These are phyloP conservation scores for Chromobotia macracanthus DNA, from an alignment of 2,797 vertebrate species.

Conservation along the genomic window DNA sequence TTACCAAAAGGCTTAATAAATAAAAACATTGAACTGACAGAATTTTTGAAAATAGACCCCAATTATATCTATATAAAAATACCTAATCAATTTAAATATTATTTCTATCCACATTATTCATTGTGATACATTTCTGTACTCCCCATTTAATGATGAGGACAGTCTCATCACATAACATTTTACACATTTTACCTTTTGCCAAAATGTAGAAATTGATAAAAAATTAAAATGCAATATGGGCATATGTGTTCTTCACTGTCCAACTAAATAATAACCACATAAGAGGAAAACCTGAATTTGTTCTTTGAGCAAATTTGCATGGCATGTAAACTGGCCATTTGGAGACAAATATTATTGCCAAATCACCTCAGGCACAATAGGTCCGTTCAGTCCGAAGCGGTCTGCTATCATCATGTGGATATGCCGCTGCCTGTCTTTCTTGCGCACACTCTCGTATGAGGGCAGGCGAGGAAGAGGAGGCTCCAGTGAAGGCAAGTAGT, in stretches of 20 bases:
- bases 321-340: not conserved
- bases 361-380: slow-evolving; percentile 73
- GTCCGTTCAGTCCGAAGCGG: slow-evolving; percentile 79
- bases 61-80: no score
- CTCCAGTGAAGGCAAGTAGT: slow-evolving; percentile 75
- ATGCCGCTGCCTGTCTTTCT: slow-evolving; percentile 84
- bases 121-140: not conserved
- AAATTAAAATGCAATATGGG: no score
- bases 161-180: not conserved
- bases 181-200: not conserved
- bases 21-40: no score
- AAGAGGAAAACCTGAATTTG: no score
- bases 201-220: no score
- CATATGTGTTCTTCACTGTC: no score
- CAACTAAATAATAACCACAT: no score
- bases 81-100: no score
- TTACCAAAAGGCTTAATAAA: no score
- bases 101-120: no score
- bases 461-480: slow-evolving; percentile 76
- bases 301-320: not conserved
- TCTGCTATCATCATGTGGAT: slow-evolving; percentile 85
- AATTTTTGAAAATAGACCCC: no score
- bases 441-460: slow-evolving; percentile 82
- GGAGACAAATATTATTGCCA: not conserved
- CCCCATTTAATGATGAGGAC: not conserved